A percentile compares a stretch with the other conserved stretches of the same genome.
phyloP scores from a whole-genome alignment of 2,113 vertebrate genomes.

The Thryonomys swinderianus region DNA sequence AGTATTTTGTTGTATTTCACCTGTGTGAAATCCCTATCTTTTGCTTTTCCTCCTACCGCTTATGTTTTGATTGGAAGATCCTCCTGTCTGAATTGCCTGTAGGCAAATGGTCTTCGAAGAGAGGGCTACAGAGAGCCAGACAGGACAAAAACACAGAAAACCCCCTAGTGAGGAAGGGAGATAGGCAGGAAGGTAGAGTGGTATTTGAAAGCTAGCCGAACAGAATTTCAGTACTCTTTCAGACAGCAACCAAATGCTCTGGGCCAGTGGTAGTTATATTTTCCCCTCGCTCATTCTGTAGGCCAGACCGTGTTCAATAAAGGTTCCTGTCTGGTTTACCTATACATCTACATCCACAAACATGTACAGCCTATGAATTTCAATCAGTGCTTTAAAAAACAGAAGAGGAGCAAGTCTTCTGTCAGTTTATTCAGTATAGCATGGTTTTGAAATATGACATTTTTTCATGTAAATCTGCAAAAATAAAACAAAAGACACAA shows the following conservation, averaged over 20 bases:
- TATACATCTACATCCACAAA: background rate
- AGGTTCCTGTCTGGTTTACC: conserved; percentile 1
- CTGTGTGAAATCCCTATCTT: background rate
- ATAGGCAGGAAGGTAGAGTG: background rate
- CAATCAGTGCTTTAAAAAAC: background rate
- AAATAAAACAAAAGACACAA: conserved; percentile 73
- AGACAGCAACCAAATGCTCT: conserved; percentile 37
- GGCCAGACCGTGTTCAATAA: background rate
- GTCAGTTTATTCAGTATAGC: background rate
- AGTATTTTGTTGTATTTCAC: background rate
- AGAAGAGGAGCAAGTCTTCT: background rate
- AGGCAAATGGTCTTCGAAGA: background rate
- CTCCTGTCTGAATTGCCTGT: background rate
- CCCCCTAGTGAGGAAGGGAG: background rate
- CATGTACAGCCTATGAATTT: conserved; percentile 31
- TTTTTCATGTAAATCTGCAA: conserved; percentile 56
- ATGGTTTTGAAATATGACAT: background rate
- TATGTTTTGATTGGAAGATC: background rate
- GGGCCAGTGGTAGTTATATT: background rate
- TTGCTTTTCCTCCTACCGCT: background rate
- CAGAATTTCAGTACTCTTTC: conserved; percentile 37
- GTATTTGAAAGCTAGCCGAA: background rate
- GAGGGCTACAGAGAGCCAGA: background rate
- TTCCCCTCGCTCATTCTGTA: conserved; percentile 40
- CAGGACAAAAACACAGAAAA: background rate